Base-by-base conservation (phyloP, 2,797 vertebrate species). In the Danio tinwini region DNA sequence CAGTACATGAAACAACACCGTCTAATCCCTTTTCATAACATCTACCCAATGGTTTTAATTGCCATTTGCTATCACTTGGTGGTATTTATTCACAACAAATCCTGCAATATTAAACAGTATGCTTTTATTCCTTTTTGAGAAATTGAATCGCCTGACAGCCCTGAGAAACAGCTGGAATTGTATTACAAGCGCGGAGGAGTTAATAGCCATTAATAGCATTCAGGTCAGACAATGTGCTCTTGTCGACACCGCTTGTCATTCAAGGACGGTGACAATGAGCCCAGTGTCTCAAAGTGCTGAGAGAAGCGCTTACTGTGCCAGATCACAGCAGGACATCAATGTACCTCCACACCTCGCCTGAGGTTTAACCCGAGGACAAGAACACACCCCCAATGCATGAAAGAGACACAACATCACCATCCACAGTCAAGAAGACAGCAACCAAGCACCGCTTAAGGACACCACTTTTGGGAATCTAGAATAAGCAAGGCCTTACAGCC, bases 201-300 rank as follows among this genome's bases (percentile, higher is more conserved):
- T 90, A 83, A 88, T 84, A 75, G 88, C 81, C 82, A 82, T 88
- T 91, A 90, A 90, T 86, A 85, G 81, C 50, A 76, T 88, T 86
- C 76, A 85, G 89, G 88, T 91, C 84, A 71, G 82, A 74, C 59
- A 39, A 56, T 29, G 78, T 71, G 81, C 52, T 69, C 52, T 65
- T 75, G 84, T 80, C 17, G 72, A 85, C 88, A 88, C 86, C 85
- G 88, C 87, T 87, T 82, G 87, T 86, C 88, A 85, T 85, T 91
- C 86, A 90, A 85, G 89, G 78, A 90, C 89, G 89, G 88, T 90
- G 90, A 91, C 87, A 89, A 89, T 17, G 82, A 73, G 77, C 78
- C 50, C 19, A 76, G 29, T 85, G 88, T 85, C 79, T 84, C 81
- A 52, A 74, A 80, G 82, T 82, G 78, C 84, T 83, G 47, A 84